These are phyloP conservation scores for Perca flavescens DNA, from an alignment of 2,113 vertebrate species.

Conservation along the genomic window DNA sequence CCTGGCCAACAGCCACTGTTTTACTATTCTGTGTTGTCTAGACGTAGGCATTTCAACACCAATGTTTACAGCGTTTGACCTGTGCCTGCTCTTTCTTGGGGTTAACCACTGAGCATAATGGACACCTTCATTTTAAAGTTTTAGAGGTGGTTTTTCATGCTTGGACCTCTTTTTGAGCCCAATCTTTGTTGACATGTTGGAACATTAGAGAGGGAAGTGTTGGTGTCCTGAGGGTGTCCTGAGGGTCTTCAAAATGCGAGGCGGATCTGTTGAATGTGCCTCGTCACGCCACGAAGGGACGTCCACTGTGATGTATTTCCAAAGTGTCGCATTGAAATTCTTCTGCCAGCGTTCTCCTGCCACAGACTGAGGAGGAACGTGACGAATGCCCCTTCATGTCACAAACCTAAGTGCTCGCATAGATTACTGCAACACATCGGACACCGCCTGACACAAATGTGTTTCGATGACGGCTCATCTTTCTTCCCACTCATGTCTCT, in stretches of 20 bases:
- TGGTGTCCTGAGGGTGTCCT: conserved; percentile 33
- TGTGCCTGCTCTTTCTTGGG: background rate
- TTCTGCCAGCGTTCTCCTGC: conserved; percentile 49
- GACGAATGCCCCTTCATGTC: conserved; percentile 82
- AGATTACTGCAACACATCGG: conserved; percentile 77
- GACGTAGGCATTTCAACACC: conserved; percentile 74
- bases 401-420: conserved; percentile 75
- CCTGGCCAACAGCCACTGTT: conserved; percentile 74
- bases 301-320: conserved; percentile 73
- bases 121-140: conserved; percentile 34
- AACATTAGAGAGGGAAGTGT: conserved; percentile 21
- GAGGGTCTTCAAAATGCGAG: conserved; percentile 33
- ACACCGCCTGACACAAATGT: conserved; percentile 77
- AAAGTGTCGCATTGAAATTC: conserved; percentile 77
- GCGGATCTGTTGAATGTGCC: conserved; percentile 40
- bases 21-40: conserved; percentile 73
- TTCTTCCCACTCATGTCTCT: conserved; percentile 73
- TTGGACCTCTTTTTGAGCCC: background rate
- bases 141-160: conserved; percentile 3
- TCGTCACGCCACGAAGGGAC: conserved; percentile 22
- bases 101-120: conserved; percentile 35
- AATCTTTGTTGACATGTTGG: conserved; percentile 35
- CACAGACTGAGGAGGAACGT: conserved; percentile 64
- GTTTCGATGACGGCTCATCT: conserved; percentile 77
- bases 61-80: conserved; percentile 59